These are phyloP conservation scores for Pyrocephalus nanus DNA, from an alignment of 2,797 vertebrate genomes.

Conservation along the genomic window DNA sequence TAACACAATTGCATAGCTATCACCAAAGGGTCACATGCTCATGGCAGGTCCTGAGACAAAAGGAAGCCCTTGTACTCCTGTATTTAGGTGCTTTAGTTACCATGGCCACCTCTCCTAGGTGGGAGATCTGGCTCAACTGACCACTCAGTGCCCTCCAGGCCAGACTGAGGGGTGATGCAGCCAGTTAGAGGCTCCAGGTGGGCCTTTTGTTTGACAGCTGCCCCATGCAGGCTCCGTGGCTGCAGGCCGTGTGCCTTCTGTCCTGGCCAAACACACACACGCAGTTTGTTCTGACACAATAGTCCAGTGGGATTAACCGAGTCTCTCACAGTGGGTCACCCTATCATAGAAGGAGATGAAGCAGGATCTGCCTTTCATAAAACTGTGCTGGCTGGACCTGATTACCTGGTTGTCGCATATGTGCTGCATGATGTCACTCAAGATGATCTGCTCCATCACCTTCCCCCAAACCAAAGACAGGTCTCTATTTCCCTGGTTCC, in stretches of 20 bases:
- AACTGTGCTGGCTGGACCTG: neutral
- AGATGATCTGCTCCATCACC: neutral
- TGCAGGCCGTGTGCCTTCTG: neutral
- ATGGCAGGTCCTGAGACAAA: no score
- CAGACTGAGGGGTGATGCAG: neutral
- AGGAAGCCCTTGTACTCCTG: neutral
- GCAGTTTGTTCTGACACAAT: neutral
- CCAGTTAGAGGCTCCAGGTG: neutral
- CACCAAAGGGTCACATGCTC: no score
- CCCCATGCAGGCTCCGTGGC: neutral
- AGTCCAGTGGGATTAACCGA: neutral
- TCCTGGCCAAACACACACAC: neutral
- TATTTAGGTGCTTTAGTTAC: neutral
- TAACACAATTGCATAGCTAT: no score
- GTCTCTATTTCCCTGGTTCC: neutral
- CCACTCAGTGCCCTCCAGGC: neutral
- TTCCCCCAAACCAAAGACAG: neutral
- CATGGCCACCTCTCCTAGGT: neutral
- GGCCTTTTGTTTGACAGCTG: neutral
- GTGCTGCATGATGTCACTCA: no score
- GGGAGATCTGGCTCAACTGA: neutral
- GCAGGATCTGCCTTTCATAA: neutral
- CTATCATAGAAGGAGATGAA: neutral
- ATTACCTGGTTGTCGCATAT: fast-evolving
- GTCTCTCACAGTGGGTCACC: neutral